Base-by-base conservation (phyloP, 2,113 vertebrate species). In the Platysternon megacephalum region DNA sequence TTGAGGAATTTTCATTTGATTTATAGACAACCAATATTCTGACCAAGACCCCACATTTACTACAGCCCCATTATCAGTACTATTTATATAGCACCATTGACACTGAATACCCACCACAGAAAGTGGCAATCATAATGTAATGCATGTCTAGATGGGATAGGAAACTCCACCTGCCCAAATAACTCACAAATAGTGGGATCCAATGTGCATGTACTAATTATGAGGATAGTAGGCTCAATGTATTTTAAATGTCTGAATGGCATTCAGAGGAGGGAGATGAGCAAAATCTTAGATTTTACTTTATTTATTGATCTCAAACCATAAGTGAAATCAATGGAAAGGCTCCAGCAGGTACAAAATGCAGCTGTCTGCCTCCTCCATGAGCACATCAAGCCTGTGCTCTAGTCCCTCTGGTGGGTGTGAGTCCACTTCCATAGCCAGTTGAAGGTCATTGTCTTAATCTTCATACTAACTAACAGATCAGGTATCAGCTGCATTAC, bases 401-500 rank as follows among this genome's bases (percentile, higher is more conserved):
- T 68, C 32, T 68, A 7, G 35, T 17, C 17, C 32, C 35, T 68
- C 65, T 16, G 8, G 26, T 53, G 46, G 86, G 35, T 53, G 19
- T 16, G 35, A 42, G 32, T 51, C 12, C 61, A 84, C 5, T 16
- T 82, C 19, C 61, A 48, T 39, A 22, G 44, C 6, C 21, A 42
- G 8, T 3, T 10, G 35, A 88, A 82, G 82, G 49, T 32, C 24
- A 58, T 29, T 46, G 61, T 13, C 61, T 79, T 51, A 9, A 48
- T 16, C 88, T 58, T 72, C 29, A 9, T 24, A 68, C 78, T 10
- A 79, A 52, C n/a, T 82, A 56, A 61, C 44, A 6, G 61, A 84
- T 17, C 0, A 0, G 10, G 3, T 53, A 51, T 32, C 48, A 78
- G 26, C 24, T 79, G 56, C 11, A 5, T 16, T 5, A 49, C 22